phyloP scores from a whole-genome alignment of 2,888 invertebrate genomes.

The Caprella mutica region DNA sequence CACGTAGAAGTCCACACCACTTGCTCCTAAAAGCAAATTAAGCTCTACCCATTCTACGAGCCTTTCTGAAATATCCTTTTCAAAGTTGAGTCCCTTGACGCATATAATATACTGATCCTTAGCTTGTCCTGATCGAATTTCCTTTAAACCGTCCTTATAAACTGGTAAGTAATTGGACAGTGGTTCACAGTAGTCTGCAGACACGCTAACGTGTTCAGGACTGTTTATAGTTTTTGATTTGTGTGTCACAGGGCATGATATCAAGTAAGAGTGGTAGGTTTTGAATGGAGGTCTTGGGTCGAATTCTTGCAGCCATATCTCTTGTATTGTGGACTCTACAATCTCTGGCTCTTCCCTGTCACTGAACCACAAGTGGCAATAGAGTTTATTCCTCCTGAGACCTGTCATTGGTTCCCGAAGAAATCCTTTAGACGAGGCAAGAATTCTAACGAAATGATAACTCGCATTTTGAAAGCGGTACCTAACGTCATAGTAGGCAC shows the following conservation, averaged over 20 bases:
- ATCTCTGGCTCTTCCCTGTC: slow-evolving; percentile 2
- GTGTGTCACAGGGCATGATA: slow-evolving; percentile 53
- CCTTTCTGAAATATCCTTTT: slow-evolving; percentile 50
- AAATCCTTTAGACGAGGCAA: slow-evolving; percentile 32
- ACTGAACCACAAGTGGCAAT: slow-evolving; percentile 22
- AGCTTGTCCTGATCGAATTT: slow-evolving; percentile 22
- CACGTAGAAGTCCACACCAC: slow-evolving; percentile 54
- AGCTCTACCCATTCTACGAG: slow-evolving; percentile 62
- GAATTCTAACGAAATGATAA: slow-evolving; percentile 34
- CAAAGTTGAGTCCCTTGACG: slow-evolving; percentile 58
- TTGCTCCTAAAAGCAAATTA: slow-evolving; percentile 55
- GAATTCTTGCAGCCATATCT: slow-evolving; percentile 56
- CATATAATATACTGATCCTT: slow-evolving; percentile 52
- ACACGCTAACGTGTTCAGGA: slow-evolving; percentile 46
- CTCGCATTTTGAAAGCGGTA: slow-evolving; percentile 4
- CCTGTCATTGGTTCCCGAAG: not conserved
- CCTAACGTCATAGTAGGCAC: slow-evolving; percentile 35
- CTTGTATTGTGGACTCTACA: slow-evolving; percentile 35
- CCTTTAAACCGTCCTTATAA: slow-evolving; percentile 36
- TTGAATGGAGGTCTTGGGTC: slow-evolving; percentile 39
- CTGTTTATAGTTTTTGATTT: slow-evolving; percentile 37
- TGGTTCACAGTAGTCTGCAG: slow-evolving; percentile 46
- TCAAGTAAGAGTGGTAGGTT: slow-evolving; percentile 48
- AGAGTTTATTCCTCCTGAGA: not conserved
- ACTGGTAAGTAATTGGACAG: slow-evolving; percentile 44